These are phyloP conservation scores for Morone saxatilis DNA, from an alignment of 2,113 vertebrate genomes.

Conservation along the genomic window DNA sequence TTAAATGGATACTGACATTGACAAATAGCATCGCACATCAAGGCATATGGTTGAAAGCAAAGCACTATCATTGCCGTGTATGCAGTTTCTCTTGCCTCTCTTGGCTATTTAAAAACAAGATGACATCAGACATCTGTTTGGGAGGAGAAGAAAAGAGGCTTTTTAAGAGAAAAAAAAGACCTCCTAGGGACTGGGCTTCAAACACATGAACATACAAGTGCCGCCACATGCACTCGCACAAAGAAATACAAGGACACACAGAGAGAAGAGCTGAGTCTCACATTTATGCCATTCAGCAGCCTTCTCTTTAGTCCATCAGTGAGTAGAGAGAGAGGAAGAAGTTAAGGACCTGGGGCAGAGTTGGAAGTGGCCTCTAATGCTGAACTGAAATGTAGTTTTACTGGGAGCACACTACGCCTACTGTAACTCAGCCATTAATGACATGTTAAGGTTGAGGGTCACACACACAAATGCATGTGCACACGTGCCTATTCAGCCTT, in stretches of 20 bases:
- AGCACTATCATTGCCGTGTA: conserved; percentile 28
- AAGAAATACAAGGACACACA: conserved; percentile 51
- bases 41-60: conserved; percentile 57
- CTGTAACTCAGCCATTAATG: conserved; percentile 61
- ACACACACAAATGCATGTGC: conserved; percentile 30
- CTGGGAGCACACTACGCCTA: conserved; percentile 37
- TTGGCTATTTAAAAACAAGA: conserved; percentile 63
- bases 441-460: conserved; percentile 56
- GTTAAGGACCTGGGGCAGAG: conserved; percentile 55
- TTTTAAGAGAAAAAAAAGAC: conserved; percentile 55
- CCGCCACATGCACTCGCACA: conserved; percentile 46
- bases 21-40: conserved; percentile 57
- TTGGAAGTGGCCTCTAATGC: conserved; percentile 46
- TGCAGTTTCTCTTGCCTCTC: conserved; percentile 51
- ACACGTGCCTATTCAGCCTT: conserved; percentile 58
- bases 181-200: conserved; percentile 60
- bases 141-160: conserved; percentile 38
- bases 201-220: conserved; percentile 51
- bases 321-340: conserved; percentile 31
- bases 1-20: conserved; percentile 47
- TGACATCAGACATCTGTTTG: conserved; percentile 77
- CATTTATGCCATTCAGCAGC: conserved; percentile 38
- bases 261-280: conserved; percentile 40
- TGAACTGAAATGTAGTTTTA: conserved; percentile 48
- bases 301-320: conserved; percentile 40